A percentile compares a stretch with the other conserved stretches of the same genome.
Evolutionary conservation across 2,113 vertebrate species (phyloP).

Genomic region (Gymnocephalus cernua): DNA sequence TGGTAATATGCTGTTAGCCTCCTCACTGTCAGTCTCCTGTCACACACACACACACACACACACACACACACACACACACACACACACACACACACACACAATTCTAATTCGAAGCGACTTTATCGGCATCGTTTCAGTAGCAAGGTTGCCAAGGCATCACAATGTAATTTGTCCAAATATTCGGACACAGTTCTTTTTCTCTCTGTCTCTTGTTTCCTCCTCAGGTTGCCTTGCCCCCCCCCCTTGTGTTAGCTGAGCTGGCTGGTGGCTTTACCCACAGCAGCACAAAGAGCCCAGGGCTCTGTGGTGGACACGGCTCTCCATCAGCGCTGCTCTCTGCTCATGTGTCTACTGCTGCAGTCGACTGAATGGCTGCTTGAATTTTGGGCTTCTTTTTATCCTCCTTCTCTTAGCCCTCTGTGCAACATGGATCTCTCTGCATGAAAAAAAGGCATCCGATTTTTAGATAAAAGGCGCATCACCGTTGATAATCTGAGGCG

Average conservation of each 20-base stretch:
- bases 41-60: constrained; percentile 40
- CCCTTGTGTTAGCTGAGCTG: constrained; percentile 49
- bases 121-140: no score
- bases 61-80: constrained; percentile 18
- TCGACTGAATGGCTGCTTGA: constrained; percentile 17
- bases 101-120: no score
- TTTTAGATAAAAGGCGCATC: constrained; percentile 5
- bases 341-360: constrained; percentile 27
- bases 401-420: not conserved
- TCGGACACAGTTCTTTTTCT: not conserved
- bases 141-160: no score
- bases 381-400: not conserved
- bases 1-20: constrained; percentile 74
- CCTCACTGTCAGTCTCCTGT: constrained; percentile 48
- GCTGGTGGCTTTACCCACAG: constrained; percentile 61
- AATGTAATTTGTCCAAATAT: no score
- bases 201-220: constrained; percentile 43
- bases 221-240: constrained; percentile 28
- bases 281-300: constrained; percentile 40
- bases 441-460: not conserved
- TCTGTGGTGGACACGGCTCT: constrained; percentile 44
- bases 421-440: constrained; percentile 4
- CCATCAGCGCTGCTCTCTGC: constrained; percentile 31
- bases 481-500: not conserved
- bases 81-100: not conserved